Evolutionary conservation across 2,113 vertebrate genomes (phyloP).

Genomic region (Phalacrocorax pelagicus): DNA sequence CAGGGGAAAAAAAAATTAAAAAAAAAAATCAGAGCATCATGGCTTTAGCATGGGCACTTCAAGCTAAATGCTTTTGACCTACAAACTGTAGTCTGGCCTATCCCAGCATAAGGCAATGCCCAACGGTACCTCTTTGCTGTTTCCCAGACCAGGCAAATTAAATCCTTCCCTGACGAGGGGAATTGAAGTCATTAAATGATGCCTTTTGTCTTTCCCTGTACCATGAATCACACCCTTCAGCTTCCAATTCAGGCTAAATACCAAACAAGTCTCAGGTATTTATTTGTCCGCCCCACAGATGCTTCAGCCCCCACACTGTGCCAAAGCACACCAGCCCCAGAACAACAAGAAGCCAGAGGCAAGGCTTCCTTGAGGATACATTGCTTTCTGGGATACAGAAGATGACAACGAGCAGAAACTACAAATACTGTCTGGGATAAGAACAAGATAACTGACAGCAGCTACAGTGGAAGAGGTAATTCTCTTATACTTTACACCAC

Average conservation of each 20-base stretch:
- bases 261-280: background rate
- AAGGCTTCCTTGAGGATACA: background rate
- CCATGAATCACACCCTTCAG: background rate
- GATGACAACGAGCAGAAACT: background rate
- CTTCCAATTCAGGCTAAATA: background rate
- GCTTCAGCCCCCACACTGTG: background rate
- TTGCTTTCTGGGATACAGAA: background rate
- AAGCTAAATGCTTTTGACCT: background rate
- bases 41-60: background rate
- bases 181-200: background rate
- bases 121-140: background rate
- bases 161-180: background rate
- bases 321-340: background rate
- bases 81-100: background rate
- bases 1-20: fast-evolving
- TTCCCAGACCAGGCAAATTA: background rate
- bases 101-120: background rate
- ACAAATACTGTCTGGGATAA: background rate
- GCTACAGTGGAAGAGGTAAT: background rate
- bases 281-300: background rate
- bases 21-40: background rate
- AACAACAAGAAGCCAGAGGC: background rate
- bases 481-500: background rate
- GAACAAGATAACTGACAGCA: background rate
- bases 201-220: background rate